phyloP scores from a whole-genome alignment of 2,113 vertebrate genomes.

The Scomber japonicus region DNA sequence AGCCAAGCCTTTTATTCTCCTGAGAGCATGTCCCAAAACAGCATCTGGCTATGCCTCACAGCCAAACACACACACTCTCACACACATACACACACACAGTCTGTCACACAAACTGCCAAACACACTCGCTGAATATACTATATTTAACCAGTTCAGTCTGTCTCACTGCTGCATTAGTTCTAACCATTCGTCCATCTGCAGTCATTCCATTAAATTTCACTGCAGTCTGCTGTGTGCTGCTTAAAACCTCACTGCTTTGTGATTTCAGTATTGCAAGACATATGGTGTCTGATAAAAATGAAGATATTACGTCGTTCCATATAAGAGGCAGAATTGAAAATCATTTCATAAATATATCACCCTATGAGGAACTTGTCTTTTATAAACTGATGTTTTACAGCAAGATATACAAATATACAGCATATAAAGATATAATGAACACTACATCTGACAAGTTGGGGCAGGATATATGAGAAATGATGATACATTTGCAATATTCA shows the following conservation, averaged over 20 bases:
- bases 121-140: conserved; percentile 44
- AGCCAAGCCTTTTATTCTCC: conserved; percentile 77
- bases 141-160: conserved; percentile 66
- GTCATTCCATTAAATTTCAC: conserved; percentile 55
- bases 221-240: conserved; percentile 57
- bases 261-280: conserved; percentile 52
- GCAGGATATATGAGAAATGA: neutral
- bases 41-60: conserved; percentile 75
- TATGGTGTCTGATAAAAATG: conserved; percentile 54
- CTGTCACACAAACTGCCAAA: conserved; percentile 48
- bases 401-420: conserved; percentile 1
- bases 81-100: conserved; percentile 28
- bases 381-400: conserved; percentile 11
- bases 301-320: conserved; percentile 26
- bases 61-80: conserved; percentile 49
- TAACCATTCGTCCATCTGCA: conserved; percentile 67
- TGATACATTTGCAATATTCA: conserved; percentile 9
- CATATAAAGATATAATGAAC: conserved; percentile 8
- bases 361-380: neutral
- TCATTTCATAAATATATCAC: conserved; percentile 7
- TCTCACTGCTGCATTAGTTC: conserved; percentile 60
- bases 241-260: conserved; percentile 48
- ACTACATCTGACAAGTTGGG: neutral
- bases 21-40: conserved; percentile 76
- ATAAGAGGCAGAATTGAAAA: conserved; percentile 16